A percentile compares a stretch with the other conserved stretches of the same genome.
Evolutionary conservation across 37 sponge, comb jelly and placozoan species (phyloP).

Genomic region (Eunapius fragilis): DNA sequence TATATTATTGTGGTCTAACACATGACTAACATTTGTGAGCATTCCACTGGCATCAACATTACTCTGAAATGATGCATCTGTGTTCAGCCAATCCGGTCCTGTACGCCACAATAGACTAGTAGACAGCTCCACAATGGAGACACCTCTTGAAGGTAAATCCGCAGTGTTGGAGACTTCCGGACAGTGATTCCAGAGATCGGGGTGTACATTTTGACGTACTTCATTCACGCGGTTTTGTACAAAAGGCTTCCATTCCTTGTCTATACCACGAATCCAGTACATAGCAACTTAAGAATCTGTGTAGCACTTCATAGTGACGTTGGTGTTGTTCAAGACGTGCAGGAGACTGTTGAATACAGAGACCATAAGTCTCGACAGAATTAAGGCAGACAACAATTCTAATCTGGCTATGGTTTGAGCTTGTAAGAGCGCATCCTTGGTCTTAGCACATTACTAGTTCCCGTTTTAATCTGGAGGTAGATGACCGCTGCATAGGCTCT

Average conservation of each 20-base stretch:
- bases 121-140: constrained; percentile 24
- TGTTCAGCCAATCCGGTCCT: constrained; percentile 41
- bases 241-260: constrained; percentile 58
- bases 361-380: constrained; percentile 40
- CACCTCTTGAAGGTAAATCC: constrained; percentile 16
- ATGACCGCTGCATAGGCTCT: constrained; percentile 58
- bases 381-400: constrained; percentile 41
- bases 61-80: not conserved
- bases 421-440: constrained; percentile 51
- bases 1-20: too few relatives aligned
- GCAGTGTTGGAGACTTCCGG: constrained; percentile 41
- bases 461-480: constrained; percentile 29
- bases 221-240: constrained; percentile 33
- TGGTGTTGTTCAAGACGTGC: not conserved
- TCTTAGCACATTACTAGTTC: constrained; percentile 17
- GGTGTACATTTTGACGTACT: constrained; percentile 23
- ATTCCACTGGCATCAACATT: constrained; percentile 26
- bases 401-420: constrained; percentile 47
- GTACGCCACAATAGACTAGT: constrained; percentile 46
- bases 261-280: constrained; percentile 42
- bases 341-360: constrained; percentile 15
- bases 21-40: constrained; percentile 21
- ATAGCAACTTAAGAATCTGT: constrained; percentile 63
- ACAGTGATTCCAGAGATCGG: constrained; percentile 39
- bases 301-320: constrained; percentile 38